These are phyloP conservation scores for Acrocyrtus sp. DNA, from an alignment of 2,888 invertebrate genomes.

Conservation along the genomic window DNA sequence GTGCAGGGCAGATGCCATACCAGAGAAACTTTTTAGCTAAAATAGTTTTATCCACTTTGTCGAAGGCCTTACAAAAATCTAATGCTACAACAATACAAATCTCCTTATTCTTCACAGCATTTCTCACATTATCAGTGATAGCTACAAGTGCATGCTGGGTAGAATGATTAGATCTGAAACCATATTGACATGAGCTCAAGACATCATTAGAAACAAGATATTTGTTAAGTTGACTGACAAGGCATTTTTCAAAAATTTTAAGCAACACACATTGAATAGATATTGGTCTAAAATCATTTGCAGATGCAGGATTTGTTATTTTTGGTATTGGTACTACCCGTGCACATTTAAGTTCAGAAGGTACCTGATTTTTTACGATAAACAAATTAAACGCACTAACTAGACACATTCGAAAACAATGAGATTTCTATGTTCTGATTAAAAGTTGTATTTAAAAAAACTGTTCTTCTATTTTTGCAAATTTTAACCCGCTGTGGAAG, in stretches of 20 bases:
- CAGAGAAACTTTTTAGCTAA: conserved; percentile 18
- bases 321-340: conserved; percentile 33
- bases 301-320: neutral
- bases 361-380: neutral
- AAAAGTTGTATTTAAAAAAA: too few species aligned
- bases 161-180: conserved; percentile 19
- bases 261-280: conserved; percentile 10
- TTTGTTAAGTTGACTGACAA: neutral
- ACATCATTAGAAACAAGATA: conserved; percentile 7
- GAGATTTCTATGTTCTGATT: too few species aligned
- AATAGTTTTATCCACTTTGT: conserved; percentile 13
- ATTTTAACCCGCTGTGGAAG: too few species aligned
- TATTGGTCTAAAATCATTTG: conserved; percentile 22
- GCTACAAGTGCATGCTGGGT: conserved; percentile 25
- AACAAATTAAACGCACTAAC: neutral
- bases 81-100: conserved; percentile 25
- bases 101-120: neutral
- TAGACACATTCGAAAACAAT: too few species aligned
- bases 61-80: conserved; percentile 26
- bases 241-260: conserved; percentile 32
- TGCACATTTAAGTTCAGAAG: conserved; percentile 5
- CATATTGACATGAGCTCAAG: conserved; percentile 15
- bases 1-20: conserved; percentile 13
- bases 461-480: too few species aligned
- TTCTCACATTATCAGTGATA: conserved; percentile 16